Base-by-base conservation (phyloP, 2,113 vertebrate genomes). In the Rhabdornis inornatus region DNA sequence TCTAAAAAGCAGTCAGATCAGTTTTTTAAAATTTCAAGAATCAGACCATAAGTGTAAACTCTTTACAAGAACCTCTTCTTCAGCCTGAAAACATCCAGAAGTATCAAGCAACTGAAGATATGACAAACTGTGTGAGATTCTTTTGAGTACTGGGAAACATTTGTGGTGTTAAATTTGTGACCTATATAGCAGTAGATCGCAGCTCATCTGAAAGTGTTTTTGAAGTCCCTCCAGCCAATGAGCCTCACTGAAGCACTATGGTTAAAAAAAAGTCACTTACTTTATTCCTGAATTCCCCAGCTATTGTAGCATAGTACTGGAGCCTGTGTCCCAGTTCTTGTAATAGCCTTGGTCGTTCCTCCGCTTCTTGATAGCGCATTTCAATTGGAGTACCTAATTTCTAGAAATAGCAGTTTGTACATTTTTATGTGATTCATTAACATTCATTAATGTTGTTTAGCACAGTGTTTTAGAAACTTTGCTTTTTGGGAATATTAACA, bases 301-400 rank as follows among this genome's bases (percentile, higher is more conserved):
- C 97, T 87, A 98, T 97, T 77, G 97, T 97, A 91, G 95, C 95
- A 74, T 98, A 99, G 72, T 97, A 98, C 76, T 98, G 98, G 37
- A 98, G 97, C 60, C 96, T 98, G 83, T 96, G 92, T 50, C 97
- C 97, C 74, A 99, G 55, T 90, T 98, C 97, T 45, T 98, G 97
- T 21, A 99, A 97, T 15, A 97, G 40, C 90, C 84, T 98, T 15
- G 98, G 98, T 33, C 98, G 97, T 15, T 97, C 97, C 53, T 98
- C 97, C 44, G 98, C 98, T 91, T 98, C 98, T 65, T 97, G 97
- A 90, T 97, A 98, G 49, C 98, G 97, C 50, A 97, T 92, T 96
- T 98, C 97, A 92, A 98, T 95, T 37, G 98, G 98, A 91, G 95
- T 97, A 76, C 98, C 98, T 56, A 98, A 92, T 98, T 98, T 98